Evolutionary conservation across 2,113 vertebrate species (phyloP), one percentile per base, ranked within the genome.

Genomic region (Oreotrochilus melanogaster): DNA sequence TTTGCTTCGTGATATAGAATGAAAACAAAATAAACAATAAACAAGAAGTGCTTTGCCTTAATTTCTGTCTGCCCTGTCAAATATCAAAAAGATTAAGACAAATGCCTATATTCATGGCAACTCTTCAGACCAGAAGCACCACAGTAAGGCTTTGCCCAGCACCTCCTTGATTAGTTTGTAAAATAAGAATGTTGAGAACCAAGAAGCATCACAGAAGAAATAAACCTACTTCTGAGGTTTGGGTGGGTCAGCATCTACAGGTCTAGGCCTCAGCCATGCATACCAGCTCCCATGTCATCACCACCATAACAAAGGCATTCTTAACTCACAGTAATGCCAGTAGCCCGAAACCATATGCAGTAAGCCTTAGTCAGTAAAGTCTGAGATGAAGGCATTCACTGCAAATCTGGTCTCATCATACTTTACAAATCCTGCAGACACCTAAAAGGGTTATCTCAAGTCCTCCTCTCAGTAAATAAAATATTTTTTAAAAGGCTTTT

Each of bases 401-500:
- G 60, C 64, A 37, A 74, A 51, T 80, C 74, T 76, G 51, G 37
- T 64, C 53, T 89, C 31, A 73, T 39, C 69, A 86, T 62, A 83
- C 71, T 92, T 92, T 67, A 72, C 64, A 69, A 74, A 91, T 53
- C 56, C 87, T 89, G 80, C 56, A 92, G 65, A 25, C 24, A 89
- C 33, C 65, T 91, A 62, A 92, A 94, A 97, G 42, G 67, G 66
- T 92, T 82, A 83, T 82, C 79, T 93, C 89, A 39, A 95, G 72
- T 37, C 76, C 80, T 97, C 75, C 61, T 96, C 86, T 69, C 48
- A 93, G 71, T 88, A 96, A 91, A 96, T 96, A 91, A 95, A 96
- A 96, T 84, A 96, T 88, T 92, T 28, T 96, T 92, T 93, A 94
- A 96, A 96, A 97, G 71, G 94, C 94, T 94, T 96, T 95, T 89